Base-by-base conservation (phyloP, 2,113 vertebrate species). In the Crocuta crocuta region DNA sequence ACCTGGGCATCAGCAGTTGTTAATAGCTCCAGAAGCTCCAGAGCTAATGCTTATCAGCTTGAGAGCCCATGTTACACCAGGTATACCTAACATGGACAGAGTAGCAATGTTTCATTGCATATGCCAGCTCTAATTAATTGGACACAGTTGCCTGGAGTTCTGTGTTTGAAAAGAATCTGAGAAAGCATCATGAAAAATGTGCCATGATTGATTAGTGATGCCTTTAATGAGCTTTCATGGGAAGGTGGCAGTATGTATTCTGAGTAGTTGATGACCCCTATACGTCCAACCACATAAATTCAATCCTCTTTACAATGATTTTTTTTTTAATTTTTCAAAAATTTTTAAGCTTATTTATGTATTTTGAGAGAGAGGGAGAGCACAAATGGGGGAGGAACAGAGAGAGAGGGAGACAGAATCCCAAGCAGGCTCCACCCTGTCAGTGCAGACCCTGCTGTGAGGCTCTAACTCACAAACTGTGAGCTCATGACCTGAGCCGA, bases 241-340 rank as follows among this genome's bases (percentile, higher is more conserved):
- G 6, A 50, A 24, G 21, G 2, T 2, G 17, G 43, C 3, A 5
- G 15, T 68, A 17, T 4, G 0, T n/a, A 3, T 9, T 13, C 19
- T 2, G 3, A 23, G 26, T 39, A 43, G 35, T 50, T 48, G 13
- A 35, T 53, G 63, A 76, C 7, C 12, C 11, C 5, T 15, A 5
- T 19, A 3, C 31, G 3, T 53, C 71, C 13, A 81, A 31, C 17
- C 9, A 9, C 2, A 1, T 50, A 19, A 66, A 5, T 68, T 61
- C 15, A 70, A 0, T 76, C 2, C 19, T 35, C 33, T 73, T 89
- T 24, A 61, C 28, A 35, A 6, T 61, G 23, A 61, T 61, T 23
- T 58, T 19, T 61, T 23, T 61, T 61, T 23, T 23, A 21, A 23
- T 61, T 61, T 61, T 23, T 5, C 0, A 1, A 55, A 61, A 23